Evolutionary conservation across 2,888 invertebrate species (phyloP).

Genomic region (Tetanocera ferruginea): DNA sequence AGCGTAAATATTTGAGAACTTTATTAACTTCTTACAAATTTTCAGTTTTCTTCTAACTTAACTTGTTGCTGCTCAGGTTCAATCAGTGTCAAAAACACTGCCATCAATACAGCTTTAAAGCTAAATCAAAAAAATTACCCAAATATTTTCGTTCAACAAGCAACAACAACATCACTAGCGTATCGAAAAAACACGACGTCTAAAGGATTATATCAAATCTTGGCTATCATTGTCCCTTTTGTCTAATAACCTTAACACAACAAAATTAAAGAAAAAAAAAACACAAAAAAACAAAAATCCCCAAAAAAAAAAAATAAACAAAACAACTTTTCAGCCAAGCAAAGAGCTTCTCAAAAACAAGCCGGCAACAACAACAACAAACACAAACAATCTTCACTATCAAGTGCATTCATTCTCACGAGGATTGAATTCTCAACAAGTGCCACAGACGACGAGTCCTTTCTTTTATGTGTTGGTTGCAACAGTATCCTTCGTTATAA

Average conservation of each 20-base stretch:
- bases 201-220: slow-evolving; percentile 29
- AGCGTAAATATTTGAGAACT: no score
- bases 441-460: slow-evolving; percentile 48
- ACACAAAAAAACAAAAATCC: slow-evolving; percentile 8
- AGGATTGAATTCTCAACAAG: slow-evolving; percentile 65
- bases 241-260: slow-evolving; percentile 9
- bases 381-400: slow-evolving; percentile 22
- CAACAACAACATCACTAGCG: neutral
- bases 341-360: neutral
- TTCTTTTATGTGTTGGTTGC: slow-evolving; percentile 5
- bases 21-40: no score
- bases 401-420: slow-evolving; percentile 67
- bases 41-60: no score
- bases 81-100: no score
- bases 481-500: slow-evolving; percentile 29
- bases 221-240: slow-evolving; percentile 19
- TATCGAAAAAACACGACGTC: slow-evolving; percentile 6
- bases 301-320: slow-evolving; percentile 21
- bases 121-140: neutral
- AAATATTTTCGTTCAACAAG: neutral
- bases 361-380: slow-evolving; percentile 20
- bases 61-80: no score
- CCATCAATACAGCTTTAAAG: neutral
- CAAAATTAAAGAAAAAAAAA: slow-evolving; percentile 8
- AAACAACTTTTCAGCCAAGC: slow-evolving; percentile 2